Base-by-base conservation (phyloP, 1,140 invertebrate genomes). In the Aphelenchoides fujianensis region DNA sequence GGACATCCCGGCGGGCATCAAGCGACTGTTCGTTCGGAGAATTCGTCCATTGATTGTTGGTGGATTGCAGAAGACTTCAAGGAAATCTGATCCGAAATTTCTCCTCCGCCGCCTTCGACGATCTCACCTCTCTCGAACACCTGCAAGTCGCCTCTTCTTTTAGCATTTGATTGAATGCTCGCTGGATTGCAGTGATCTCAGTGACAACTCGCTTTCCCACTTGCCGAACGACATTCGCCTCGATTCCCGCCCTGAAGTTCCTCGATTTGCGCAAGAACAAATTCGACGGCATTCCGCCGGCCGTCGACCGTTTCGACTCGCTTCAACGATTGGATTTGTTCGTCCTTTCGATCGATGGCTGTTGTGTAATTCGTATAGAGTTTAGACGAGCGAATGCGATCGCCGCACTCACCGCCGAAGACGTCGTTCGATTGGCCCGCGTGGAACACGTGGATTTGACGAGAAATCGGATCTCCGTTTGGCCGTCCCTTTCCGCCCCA, bases 181-280 rank as follows among this genome's bases (percentile, higher is more conserved):
- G n/a, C n/a, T n/a, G n/a, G n/a, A n/a, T n/a, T n/a, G n/a, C n/a
- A 59, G 55, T 32, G 55, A 59, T 59, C 55, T 59, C 55, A 59
- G 34, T 32, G 19, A 19, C 55, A 59, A 59, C 19, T 30, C 28
- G 12, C 5, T 59, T 7, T 7, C 55, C 7, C 55, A 59, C 5
- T 7, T 59, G 23, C 55, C 55, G 28, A 5, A 7, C 7, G 34
- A 5, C 5, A 5, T 59, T 59, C 55, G 7, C 5, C 23, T 7
- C 55, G 12, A 19, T 59, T 7, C 55, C 55, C 7, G 27, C 12
- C 28, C 23, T 59, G 5, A 59, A 59, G 34, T 7, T 32, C 12
- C 23, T 59, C 27, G 19, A 59, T 16, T 59, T 59, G 23, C 55
- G 55, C 19, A 59, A 59, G 34, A 59, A 59, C 19, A 5, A 59